phyloP scores from a whole-genome alignment of 64 coral and sea anemone species.

The Hydrozoanthus tunicans region DNA sequence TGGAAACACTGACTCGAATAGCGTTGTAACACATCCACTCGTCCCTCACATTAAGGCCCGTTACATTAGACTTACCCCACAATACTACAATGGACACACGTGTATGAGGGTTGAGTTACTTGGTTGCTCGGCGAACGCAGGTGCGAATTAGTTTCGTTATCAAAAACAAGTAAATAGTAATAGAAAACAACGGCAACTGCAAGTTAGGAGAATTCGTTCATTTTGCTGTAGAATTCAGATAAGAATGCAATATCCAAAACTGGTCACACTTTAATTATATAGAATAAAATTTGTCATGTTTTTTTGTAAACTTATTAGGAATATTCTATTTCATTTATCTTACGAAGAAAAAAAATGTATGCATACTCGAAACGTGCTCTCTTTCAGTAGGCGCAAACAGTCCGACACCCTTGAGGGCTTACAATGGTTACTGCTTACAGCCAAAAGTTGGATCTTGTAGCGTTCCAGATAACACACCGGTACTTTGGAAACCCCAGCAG shows the following conservation, averaged over 20 bases:
- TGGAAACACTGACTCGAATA: no score
- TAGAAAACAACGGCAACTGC: no score
- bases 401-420: conserved; percentile 16
- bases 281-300: no score
- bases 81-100: background rate
- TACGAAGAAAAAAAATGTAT: background rate
- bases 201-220: no score
- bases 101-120: background rate
- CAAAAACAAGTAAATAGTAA: no score
- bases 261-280: no score
- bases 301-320: no score
- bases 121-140: background rate
- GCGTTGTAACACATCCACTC: no score
- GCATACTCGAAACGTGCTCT: background rate
- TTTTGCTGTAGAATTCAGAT: no score
- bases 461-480: background rate
- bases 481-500: conserved; percentile 13
- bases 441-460: conserved; percentile 2
- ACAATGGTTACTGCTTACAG: conserved; percentile 25
- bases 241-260: no score
- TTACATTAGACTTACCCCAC: background rate
- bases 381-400: background rate
- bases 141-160: background rate
- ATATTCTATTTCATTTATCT: no score
- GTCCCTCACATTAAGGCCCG: background rate